Evolutionary conservation across 2,888 invertebrate species (phyloP), one percentile per base, ranked within the genome.

Genomic region (Pardosa pseudoannulata): DNA sequence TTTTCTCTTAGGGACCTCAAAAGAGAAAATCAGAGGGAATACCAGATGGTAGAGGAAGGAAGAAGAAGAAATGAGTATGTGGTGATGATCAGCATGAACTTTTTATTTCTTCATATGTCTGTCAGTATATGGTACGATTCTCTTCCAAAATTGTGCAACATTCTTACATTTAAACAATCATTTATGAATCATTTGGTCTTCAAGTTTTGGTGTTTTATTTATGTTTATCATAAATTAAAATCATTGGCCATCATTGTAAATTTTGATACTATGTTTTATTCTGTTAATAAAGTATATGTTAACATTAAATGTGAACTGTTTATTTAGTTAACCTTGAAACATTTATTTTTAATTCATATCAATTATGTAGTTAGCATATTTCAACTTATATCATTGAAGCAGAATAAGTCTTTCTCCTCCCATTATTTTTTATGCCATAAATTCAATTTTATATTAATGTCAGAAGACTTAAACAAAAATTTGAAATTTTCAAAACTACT

Each of bases 21-120:
- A 91, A 91, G 88, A 89, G 91, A 82, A 91, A 91, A 88, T 91
- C 91, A 0, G 91, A 91, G 65, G 90, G 90, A n/a, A 91, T 91
- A 31, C 90, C 91, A 67, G 90, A 89, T 78, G 89, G 89, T 50
- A 79, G 90, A 86, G 90, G 90, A 23, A 83, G 90, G 0, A 91
- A 91, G 89, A 91, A 90, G 88, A 91, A 90, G 78, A 90, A 90
- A 79, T 89, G 80, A 81, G 71, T 1, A 68, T 36, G 36, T 36
- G 23, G 13, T 5, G 23, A 23, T 56, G 23, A 56, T 31, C 16
- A 65, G n/a, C 16, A 23, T 56, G 13, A 27, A 78, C 29, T 41
- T 46, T 23, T 70, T 23, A 32, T 27, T 56, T 46, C 46, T 46
- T 16, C 23, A 23, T 56, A 19, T 56, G 56, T 23, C 2, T 23